These are phyloP conservation scores for Agrypnia vestita DNA, from an alignment of 1,140 invertebrate genomes.

Conservation along the genomic window DNA sequence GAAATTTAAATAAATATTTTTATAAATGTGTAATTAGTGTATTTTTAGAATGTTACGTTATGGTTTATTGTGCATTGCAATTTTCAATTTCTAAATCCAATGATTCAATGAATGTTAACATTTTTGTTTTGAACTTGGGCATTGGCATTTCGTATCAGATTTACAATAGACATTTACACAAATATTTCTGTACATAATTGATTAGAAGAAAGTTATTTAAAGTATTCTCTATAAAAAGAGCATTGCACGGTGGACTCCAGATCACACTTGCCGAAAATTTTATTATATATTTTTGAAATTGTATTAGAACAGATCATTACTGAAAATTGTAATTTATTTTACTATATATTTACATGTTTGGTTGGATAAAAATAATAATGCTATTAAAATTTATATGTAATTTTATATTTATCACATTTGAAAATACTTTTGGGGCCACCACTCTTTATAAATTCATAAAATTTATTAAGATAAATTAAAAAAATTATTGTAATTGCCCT, in stretches of 20 bases:
- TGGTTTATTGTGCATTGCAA: background rate
- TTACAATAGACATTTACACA: conserved; percentile 5
- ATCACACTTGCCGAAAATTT: background rate
- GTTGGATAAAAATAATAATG: background rate
- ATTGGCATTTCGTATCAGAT: conserved; percentile 29
- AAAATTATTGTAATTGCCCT: conserved; percentile 8
- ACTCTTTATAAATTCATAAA: background rate
- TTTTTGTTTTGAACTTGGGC: conserved; percentile 31
- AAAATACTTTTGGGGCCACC: conserved; percentile 49
- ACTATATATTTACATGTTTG: background rate
- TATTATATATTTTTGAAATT: too few species aligned
- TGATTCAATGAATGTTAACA: conserved; percentile 1
- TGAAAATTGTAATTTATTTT: background rate
- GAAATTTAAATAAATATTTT: conserved; percentile 11
- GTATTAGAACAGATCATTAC: background rate
- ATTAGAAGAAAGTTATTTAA: background rate
- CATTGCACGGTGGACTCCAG: conserved; percentile 20
- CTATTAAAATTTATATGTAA: background rate
- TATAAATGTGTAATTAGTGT: background rate
- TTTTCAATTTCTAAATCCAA: background rate
- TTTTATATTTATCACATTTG: background rate
- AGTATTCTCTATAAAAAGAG: background rate
- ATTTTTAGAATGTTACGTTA: conserved; percentile 4
- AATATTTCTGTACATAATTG: too few species aligned
- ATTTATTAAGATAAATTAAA: conserved; percentile 4